These are phyloP conservation scores for Gallinago paraguaiae DNA, from an alignment of 2,113 vertebrate genomes.

Conservation along the genomic window DNA sequence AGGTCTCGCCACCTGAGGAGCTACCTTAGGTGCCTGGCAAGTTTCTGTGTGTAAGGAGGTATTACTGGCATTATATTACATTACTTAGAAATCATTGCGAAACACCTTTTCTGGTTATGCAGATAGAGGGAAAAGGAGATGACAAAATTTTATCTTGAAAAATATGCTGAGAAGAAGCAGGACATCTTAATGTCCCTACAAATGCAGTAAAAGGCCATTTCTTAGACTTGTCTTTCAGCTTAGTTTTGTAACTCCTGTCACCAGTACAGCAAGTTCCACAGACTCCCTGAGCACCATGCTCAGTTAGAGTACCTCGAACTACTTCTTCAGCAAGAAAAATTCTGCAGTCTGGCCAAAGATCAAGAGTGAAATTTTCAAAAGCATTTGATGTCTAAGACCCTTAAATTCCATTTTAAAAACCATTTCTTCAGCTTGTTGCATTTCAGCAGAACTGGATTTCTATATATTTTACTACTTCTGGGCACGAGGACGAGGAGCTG, in stretches of 20 bases:
- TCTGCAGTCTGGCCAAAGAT: not conserved
- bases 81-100: not conserved
- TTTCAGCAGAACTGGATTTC: not conserved
- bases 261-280: rapidly evolving
- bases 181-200: not conserved
- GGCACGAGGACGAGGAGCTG: rapidly evolving
- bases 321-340: not conserved
- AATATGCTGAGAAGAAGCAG: not conserved
- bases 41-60: not conserved
- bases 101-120: not conserved
- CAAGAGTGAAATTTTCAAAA: not conserved
- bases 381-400: not conserved
- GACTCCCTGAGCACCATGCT: not conserved
- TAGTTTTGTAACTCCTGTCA: not conserved
- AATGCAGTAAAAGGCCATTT: not conserved
- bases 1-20: not conserved
- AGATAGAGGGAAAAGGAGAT: not conserved
- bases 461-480: not conserved
- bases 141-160: not conserved
- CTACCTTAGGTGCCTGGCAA: not conserved
- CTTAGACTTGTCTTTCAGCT: not conserved
- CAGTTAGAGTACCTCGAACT: not conserved
- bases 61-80: not conserved
- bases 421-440: not conserved
- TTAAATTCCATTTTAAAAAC: not conserved